Base-by-base conservation (phyloP, 2,888 invertebrate species). In the Ophion ventricosus region DNA sequence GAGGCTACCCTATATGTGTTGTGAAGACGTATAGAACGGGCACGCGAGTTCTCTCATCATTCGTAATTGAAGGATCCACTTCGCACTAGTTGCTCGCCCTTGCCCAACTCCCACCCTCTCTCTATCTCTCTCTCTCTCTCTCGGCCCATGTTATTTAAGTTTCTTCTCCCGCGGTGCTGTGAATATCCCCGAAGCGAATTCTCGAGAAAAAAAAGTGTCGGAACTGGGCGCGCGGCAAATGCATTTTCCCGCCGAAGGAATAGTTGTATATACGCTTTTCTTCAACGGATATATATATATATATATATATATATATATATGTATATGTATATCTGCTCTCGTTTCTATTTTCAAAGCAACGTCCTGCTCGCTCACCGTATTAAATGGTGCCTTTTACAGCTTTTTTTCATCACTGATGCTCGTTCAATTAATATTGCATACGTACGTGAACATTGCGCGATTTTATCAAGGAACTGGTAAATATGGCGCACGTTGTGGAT, bases 1-100 rank as follows among this genome's bases (percentile, higher is more conserved):
- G 17, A 26, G 26, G 26, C 26, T 69, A 25, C 67, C 67, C 67
- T 54, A 25, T 56, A 64, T 40, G n/a, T 35, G 10, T 20, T 10
- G n/a, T 23, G n/a, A 40, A 25, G 40, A 66, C 57, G 54, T 56
- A n/a, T 40, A 23, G 43, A 56, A 61, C 54, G 40, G 49, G 17
- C n/a, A 43, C 11, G 25, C 63, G 40, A 66, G 20, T 56, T 66
- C 49, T 83, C 70, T 26, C 72, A 73, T 73, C 76, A 80, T 80
- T 83, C 72, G 80, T 77, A 80, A 83, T 83, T 84, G 74, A 77
- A 80, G 80, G 54, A 73, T 73, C 66, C 79, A 70, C 79, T 70
- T 80, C 40, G 74, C 69, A 57, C 43, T 75, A 66, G 73, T 81
- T 70, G 77, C 77, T 80, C 83, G 25, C 25, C 63, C 67, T 63